Evolutionary conservation across 2,888 invertebrate species (phyloP).

Genomic region (Choristoneura rosaceana): DNA sequence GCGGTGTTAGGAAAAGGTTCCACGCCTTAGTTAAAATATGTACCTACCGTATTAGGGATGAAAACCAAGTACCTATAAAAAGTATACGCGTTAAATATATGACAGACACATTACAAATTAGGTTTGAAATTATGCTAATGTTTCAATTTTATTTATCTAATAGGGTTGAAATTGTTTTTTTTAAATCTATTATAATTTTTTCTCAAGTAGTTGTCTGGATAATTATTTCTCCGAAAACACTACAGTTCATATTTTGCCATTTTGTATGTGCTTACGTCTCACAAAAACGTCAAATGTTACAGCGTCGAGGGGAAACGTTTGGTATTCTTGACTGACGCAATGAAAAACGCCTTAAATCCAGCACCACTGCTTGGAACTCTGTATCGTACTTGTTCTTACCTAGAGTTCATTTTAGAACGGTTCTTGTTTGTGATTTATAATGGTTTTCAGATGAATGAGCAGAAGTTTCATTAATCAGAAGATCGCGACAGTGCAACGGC

Average conservation of each 20-base stretch:
- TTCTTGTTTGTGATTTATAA: conserved; percentile 48
- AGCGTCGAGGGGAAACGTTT: conserved; percentile 83
- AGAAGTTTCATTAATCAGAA: conserved; percentile 83
- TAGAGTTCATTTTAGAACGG: conserved; percentile 47
- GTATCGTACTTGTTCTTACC: rapidly evolving
- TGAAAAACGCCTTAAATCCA: conserved; percentile 47
- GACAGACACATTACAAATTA: no score
- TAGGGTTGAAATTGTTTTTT: background rate
- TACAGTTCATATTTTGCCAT: conserved; percentile 78
- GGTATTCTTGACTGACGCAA: conserved; percentile 70
- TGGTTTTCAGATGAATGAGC: conserved; percentile 73
- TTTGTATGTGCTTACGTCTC: conserved; percentile 76
- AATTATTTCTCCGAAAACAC: conserved; percentile 46
- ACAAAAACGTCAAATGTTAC: conserved; percentile 85
- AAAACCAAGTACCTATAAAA: background rate
- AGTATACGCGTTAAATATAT: no score
- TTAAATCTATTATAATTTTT: background rate
- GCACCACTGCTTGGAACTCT: conserved; percentile 32
- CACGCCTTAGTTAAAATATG: background rate
- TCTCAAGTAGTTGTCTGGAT: background rate
- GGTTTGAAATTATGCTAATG: no score
- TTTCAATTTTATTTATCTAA: no score
- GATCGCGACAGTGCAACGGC: conserved; percentile 82
- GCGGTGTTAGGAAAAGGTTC: background rate
- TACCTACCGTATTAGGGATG: background rate